These are phyloP conservation scores for Oasisia sp. DNA, from an alignment of 2,888 invertebrate genomes.

Conservation along the genomic window DNA sequence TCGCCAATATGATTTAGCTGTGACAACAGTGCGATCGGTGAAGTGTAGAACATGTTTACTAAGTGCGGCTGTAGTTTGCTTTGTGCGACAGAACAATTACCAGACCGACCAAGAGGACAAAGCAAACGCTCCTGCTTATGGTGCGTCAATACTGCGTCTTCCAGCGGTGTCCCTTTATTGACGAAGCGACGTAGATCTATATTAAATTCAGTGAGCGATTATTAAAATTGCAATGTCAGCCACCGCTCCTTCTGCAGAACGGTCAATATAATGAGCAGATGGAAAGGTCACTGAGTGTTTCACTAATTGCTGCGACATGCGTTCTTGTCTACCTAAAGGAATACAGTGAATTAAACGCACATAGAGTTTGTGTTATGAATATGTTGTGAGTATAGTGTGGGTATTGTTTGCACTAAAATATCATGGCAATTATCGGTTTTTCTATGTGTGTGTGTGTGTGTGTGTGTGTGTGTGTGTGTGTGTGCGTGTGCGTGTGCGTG, in stretches of 20 bases:
- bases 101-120: background rate
- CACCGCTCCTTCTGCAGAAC: background rate
- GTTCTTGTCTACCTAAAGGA: background rate
- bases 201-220: background rate
- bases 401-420: too few relatives aligned
- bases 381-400: background rate
- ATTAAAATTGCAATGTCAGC: background rate
- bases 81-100: background rate
- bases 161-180: background rate
- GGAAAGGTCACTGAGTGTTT: background rate
- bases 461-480: too few relatives aligned
- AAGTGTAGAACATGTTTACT: background rate
- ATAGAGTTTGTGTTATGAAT: background rate
- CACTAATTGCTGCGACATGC: background rate
- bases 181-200: background rate
- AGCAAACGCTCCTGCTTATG: background rate
- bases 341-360: background rate
- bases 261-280: background rate
- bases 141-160: background rate
- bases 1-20: background rate
- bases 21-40: background rate
- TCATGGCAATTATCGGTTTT: too few relatives aligned
- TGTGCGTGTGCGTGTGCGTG: too few relatives aligned
- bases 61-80: background rate
- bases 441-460: too few relatives aligned